Conservation (phyloP, 2,888 invertebrate genomes). For the Quadroppia sp. region DNA sequence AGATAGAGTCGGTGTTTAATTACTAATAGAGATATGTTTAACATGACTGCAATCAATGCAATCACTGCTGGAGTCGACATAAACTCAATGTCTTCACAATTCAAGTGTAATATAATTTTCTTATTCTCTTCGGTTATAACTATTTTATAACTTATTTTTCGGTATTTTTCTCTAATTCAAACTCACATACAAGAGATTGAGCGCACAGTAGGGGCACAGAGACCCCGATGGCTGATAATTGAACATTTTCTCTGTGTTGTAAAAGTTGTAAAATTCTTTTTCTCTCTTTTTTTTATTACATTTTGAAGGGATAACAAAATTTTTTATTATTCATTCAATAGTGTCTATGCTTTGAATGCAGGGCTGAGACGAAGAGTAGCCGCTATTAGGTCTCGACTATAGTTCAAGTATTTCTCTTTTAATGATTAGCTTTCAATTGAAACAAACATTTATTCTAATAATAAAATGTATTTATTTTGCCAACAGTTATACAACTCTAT, state of each 20-base stretch:
- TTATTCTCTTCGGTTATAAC: not conserved
- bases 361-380: too few relatives aligned
- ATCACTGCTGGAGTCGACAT: slow-evolving; percentile 21
- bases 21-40: slow-evolving; percentile 30
- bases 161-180: not conserved
- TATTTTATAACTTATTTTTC: slow-evolving; percentile 30
- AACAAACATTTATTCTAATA: not conserved
- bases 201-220: slow-evolving; percentile 25
- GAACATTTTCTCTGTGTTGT: slow-evolving; percentile 27
- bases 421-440: slow-evolving; percentile 18
- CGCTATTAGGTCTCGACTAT: too few relatives aligned
- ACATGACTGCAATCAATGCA: slow-evolving; percentile 29
- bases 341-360: not conserved
- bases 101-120: slow-evolving; percentile 1
- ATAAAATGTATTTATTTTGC: not conserved
- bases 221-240: slow-evolving; percentile 32
- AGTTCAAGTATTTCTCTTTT: too few relatives aligned
- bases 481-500: not conserved
- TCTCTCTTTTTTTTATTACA: slow-evolving; percentile 11
- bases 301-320: not conserved
- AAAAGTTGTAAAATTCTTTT: slow-evolving; percentile 15
- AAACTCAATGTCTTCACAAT: not conserved
- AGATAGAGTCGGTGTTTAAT: slow-evolving; percentile 12
- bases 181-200: slow-evolving; percentile 1
- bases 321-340: slow-evolving; percentile 15